These are phyloP conservation scores for Gallinago solitaria DNA, from an alignment of 2,797 vertebrate genomes.

Conservation along the genomic window DNA sequence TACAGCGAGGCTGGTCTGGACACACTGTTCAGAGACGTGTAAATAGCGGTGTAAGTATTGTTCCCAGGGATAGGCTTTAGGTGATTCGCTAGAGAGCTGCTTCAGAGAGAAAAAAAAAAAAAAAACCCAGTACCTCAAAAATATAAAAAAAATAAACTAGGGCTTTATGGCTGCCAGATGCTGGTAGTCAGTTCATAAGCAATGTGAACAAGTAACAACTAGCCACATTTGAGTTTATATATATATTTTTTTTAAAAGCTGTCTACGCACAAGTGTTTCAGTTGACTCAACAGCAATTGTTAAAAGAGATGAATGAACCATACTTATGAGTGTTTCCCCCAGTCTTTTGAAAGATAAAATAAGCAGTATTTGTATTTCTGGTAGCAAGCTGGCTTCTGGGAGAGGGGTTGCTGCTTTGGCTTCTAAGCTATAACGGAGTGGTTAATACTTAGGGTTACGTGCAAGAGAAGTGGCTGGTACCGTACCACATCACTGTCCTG, in stretches of 20 bases:
- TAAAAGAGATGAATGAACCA: neutral
- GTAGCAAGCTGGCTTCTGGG: constrained; percentile 5
- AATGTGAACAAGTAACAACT: constrained; percentile 60
- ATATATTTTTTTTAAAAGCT: constrained; percentile 20
- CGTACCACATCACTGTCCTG: neutral
- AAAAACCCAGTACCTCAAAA: constrained; percentile 79
- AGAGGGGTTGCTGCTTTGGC: neutral
- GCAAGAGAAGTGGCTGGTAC: neutral
- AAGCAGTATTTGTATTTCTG: neutral
- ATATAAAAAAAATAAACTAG: constrained; percentile 23
- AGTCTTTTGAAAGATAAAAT: neutral
- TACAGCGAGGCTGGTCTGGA: constrained; percentile 22
- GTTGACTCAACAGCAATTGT: constrained; percentile 5
- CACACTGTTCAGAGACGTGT: neutral
- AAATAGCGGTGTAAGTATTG: constrained; percentile 47
- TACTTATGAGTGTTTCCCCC: neutral
- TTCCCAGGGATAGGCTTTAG: constrained; percentile 58
- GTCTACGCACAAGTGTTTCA: constrained; percentile 49
- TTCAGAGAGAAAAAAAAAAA: constrained; percentile 38
- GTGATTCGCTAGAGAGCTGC: constrained; percentile 66
- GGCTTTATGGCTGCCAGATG: constrained; percentile 57
- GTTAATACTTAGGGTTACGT: neutral
- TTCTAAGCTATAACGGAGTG: neutral
- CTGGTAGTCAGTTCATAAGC: constrained; percentile 53
- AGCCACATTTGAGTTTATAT: neutral